Base-by-base conservation (phyloP, 2,113 vertebrate genomes). In the Hippolais icterina region DNA sequence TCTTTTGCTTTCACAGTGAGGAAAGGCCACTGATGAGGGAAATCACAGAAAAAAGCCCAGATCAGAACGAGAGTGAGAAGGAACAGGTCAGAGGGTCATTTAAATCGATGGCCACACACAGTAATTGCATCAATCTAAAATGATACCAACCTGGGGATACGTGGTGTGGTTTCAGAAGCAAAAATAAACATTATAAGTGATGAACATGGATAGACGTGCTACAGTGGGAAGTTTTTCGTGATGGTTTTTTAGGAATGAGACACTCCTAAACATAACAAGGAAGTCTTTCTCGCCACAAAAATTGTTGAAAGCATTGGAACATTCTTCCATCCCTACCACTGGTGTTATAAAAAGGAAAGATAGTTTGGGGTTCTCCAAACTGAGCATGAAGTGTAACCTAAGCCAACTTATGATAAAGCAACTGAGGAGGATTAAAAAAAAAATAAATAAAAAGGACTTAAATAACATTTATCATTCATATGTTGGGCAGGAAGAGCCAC, bases 131-230 rank as follows among this genome's bases (percentile, higher is more conserved):
- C 54, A 75, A 82, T 59, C 14, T 79, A 15, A 37, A 95, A 24
- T 11, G 33, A 0, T n/a, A 25, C 41, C 53, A 27, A 41, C 4
- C 6, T 15, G 15, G 42, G 15, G 20, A 18, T 27, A 5, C 1
- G 0, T 44, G 44, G 6, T 21, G 18, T 44, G 53, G 54, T 68
- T 79, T 75, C 49, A 68, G 61, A 84, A 33, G 29, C 8, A 76
- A 77, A 91, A 80, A 22, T 9, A 15, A 84, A 33, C 2, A 35
- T 27, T 29, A 25, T 11, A 11, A 37, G 44, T 35, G 28, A 49
- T 53, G 63, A 60, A 56, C 33, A 10, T 15, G 24, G 57, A n/a
- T 12, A 23, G 59, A 77, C 23, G 15, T 57, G 49, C 7, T 44
- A 5, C 13, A 78, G 50, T 22, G 17, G 68, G n/a, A 61, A 19